Evolutionary conservation across 1,140 invertebrate species (phyloP), one percentile per base, ranked within the genome.

Genomic region (Microplitis mediator): DNA sequence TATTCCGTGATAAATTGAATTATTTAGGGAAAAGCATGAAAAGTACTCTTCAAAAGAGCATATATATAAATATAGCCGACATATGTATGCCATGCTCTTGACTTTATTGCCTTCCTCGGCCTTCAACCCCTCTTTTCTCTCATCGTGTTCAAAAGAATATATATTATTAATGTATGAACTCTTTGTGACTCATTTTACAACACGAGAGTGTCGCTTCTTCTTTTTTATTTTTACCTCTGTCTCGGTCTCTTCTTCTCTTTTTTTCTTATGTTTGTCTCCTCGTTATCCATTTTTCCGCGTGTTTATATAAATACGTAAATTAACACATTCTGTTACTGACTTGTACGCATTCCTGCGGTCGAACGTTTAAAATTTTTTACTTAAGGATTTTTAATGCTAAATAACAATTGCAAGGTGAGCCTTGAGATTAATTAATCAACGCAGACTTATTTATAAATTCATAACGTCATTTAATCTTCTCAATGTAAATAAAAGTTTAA

Each of bases 161-260:
- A 50, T 71, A 74, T 71, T 68, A 64, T 70, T 74, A 74, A 74
- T 74, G 63, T 74, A 71, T 71, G 64, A 54, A 34, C 61, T 68
- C 62, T 74, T 74, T 70, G 72, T 52, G 51, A 56, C 63, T 71
- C 54, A 54, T 45, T 54, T 66, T 69, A 61, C 54, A 68, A 71
- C 63, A 11, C 64, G 66, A 66, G 23, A 16, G 11, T 36, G n/a
- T 9, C 3, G 60, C 8, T 35, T 58, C 56, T 58, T 58, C 4
- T 58, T 14, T n/a, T 54, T 54, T 14, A 14, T 54, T 54, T 54
- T 54, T 54, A 8, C 16, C 32, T 31, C 4, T 32, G 8, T 31
- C 4, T n/a, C 4, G 1, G 32, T 3, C 32, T 4, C 16, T 60
- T 60, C 4, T 31, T n/a, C 9, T n/a, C 1, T 61, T 61, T 31